Evolutionary conservation across 2,888 invertebrate genomes (phyloP).

Genomic region (Hypomecis punctinalis): DNA sequence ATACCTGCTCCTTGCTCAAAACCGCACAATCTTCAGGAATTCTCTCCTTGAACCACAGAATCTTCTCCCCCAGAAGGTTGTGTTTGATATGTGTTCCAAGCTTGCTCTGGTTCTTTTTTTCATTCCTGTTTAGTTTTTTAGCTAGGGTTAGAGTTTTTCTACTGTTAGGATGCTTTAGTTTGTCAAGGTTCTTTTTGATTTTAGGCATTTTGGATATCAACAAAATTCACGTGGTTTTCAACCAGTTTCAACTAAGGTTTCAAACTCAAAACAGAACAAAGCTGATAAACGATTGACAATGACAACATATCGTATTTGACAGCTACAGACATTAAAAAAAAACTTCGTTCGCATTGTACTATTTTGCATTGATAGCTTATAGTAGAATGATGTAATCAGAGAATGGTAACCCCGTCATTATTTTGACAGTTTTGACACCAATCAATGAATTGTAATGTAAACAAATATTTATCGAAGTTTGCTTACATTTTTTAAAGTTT

Average conservation of each 20-base stretch:
- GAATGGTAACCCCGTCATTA: too few relatives aligned
- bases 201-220: conserved; percentile 67
- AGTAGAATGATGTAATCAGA: too few relatives aligned
- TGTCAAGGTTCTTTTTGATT: conserved; percentile 70
- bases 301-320: too few relatives aligned
- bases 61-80: conserved; percentile 90
- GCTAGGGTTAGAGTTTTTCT: conserved; percentile 90
- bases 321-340: too few relatives aligned
- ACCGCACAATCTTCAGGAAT: conserved; percentile 82
- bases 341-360: too few relatives aligned
- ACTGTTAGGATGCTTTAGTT: conserved; percentile 93
- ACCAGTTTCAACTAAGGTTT: too few relatives aligned
- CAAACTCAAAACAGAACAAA: neutral
- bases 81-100: conserved; percentile 88
- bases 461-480: too few relatives aligned
- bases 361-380: too few relatives aligned
- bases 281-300: too few relatives aligned
- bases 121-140: conserved; percentile 88
- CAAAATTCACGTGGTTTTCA: conserved; percentile 15
- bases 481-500: too few relatives aligned
- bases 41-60: conserved; percentile 91
- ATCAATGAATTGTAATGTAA: too few relatives aligned
- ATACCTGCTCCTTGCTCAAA: conserved; percentile 86
- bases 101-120: conserved; percentile 86
- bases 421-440: too few relatives aligned